Evolutionary conservation across 1,140 invertebrate species (phyloP).

Genomic region (Drosophila guanche): DNA sequence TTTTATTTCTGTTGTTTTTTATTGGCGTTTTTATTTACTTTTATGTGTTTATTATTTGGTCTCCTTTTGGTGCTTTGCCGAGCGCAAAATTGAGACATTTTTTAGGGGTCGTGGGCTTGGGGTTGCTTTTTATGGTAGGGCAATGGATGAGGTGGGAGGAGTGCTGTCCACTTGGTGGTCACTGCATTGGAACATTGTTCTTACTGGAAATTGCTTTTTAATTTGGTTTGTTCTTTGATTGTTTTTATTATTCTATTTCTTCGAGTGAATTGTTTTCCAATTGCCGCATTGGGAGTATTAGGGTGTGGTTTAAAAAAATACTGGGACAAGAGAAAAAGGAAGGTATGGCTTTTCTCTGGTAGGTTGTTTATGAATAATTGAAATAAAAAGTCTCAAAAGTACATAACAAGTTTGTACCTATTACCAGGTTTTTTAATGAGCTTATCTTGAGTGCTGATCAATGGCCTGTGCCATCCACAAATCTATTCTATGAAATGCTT

Average conservation of each 20-base stretch:
- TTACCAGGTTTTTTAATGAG: no score
- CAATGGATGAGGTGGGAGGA: not conserved
- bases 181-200: slow-evolving; percentile 26
- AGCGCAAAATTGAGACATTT: slow-evolving; percentile 72
- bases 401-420: not conserved
- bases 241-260: slow-evolving; percentile 31
- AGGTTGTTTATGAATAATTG: no score
- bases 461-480: no score
- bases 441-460: no score
- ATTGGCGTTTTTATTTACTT: slow-evolving; percentile 53
- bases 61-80: slow-evolving; percentile 53
- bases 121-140: not conserved
- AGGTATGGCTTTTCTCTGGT: no score
- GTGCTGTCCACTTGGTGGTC: slow-evolving; percentile 41
- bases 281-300: slow-evolving; percentile 41
- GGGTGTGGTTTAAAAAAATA: no score
- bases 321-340: no score
- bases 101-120: not conserved
- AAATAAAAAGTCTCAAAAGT: not conserved
- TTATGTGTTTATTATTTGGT: slow-evolving; percentile 59
- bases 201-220: slow-evolving; percentile 47
- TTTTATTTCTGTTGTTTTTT: slow-evolving; percentile 42
- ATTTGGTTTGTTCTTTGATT: slow-evolving; percentile 44
- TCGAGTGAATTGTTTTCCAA: slow-evolving; percentile 45
- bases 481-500: no score